phyloP scores from a whole-genome alignment of 2,888 invertebrate species.

The Torymus texanus region DNA sequence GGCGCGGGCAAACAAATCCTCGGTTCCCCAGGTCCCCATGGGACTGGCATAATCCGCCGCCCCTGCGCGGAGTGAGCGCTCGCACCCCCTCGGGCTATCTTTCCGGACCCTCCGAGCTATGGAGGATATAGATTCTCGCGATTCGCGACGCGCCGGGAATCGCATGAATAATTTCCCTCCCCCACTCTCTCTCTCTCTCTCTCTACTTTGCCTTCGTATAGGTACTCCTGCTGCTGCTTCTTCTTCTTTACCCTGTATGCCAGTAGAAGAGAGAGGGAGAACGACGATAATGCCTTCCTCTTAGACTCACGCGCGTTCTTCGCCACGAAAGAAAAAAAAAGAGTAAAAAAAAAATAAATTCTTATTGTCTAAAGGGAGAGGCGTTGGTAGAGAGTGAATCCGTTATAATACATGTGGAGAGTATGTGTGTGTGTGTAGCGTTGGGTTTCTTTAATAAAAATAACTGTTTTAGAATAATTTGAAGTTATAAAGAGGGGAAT shows the following conservation, averaged over 20 bases:
- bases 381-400: too few species aligned
- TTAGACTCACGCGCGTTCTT: conserved; percentile 27
- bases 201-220: neutral
- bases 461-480: conserved; percentile 10
- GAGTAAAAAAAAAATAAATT: conserved; percentile 34
- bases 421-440: too few species aligned
- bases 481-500: neutral
- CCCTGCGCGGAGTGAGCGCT: neutral
- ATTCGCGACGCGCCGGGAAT: conserved; percentile 62
- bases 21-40: conserved; percentile 61
- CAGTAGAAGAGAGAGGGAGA: neutral
- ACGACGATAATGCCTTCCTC: conserved; percentile 28
- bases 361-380: conserved; percentile 6
- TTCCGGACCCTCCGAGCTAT: conserved; percentile 42
- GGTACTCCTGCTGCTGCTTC: neutral
- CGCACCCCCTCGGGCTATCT: conserved; percentile 45
- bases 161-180: conserved; percentile 57
- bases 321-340: conserved; percentile 18
- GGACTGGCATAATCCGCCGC: conserved; percentile 56
- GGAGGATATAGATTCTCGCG: conserved; percentile 64
- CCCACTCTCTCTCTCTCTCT: neutral
- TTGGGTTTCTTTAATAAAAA: conserved; percentile 1
- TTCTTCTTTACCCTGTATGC: neutral
- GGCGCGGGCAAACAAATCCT: conserved; percentile 48
- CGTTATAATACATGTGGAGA: too few species aligned